A percentile compares a stretch with the other conserved stretches of the same genome.
Evolutionary conservation across 2,113 vertebrate genomes (phyloP).

Genomic region (Lota lota): DNA sequence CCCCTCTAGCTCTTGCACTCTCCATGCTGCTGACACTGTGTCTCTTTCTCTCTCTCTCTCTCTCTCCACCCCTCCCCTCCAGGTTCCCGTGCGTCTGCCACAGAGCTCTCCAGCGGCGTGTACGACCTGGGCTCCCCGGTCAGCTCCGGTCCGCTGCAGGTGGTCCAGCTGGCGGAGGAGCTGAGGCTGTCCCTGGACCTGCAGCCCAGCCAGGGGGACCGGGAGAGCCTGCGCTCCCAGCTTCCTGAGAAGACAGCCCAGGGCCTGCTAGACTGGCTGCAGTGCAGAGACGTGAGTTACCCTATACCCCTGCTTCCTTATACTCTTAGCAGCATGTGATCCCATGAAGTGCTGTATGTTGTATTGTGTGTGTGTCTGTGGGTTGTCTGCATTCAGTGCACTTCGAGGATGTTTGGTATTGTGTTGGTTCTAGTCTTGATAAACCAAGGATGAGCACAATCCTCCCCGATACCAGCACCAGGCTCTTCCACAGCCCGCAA

Average conservation of each 20-base stretch:
- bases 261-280: slow-evolving; percentile 84
- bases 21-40: neutral
- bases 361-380: neutral
- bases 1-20: neutral
- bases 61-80: neutral
- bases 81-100: slow-evolving; percentile 83
- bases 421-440: no score
- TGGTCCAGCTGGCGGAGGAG: slow-evolving; percentile 89
- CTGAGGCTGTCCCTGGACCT: slow-evolving; percentile 86
- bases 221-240: slow-evolving; percentile 78
- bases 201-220: slow-evolving; percentile 74
- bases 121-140: slow-evolving; percentile 79
- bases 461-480: no score
- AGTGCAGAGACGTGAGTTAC: slow-evolving; percentile 79
- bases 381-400: neutral
- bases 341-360: neutral
- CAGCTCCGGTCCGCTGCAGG: slow-evolving; percentile 78
- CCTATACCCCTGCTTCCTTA: no score
- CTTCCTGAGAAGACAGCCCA: slow-evolving; percentile 79
- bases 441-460: no score
- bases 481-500: no score
- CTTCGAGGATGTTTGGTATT: neutral
- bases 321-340: neutral
- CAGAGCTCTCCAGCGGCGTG: slow-evolving; percentile 76
- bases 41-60: neutral